Evolutionary conservation across 2,797 vertebrate genomes (phyloP), one percentile per base, ranked within the genome.

Genomic region (Gymnodraco acuticeps): DNA sequence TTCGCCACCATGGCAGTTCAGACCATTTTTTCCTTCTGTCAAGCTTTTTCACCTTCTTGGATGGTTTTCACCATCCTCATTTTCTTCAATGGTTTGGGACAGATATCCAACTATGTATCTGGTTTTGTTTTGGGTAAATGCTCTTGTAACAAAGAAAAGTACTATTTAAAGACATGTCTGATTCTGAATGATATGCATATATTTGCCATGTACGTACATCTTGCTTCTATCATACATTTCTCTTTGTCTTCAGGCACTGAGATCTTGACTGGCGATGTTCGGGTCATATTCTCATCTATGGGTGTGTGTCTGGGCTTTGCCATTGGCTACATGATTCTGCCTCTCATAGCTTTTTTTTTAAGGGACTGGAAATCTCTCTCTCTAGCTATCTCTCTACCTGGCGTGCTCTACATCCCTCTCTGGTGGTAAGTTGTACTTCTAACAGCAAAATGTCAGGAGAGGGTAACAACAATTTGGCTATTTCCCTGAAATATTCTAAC

Each of bases 91-190:
- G 96, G 96, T 78, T 89, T 97, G 88, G 96, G 96, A 27, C 95
- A 96, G 87, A 95, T 96, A 45, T 96, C 96, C 45, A 97, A 97
- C 92, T 97, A 95, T 19, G 93, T 97, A 74, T 93, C 96, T 73
- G 96, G 95, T 0, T 96, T 96, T 89, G 96, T 97, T 82, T 92
- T 97, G 51, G 96, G 96, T 97, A 79, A 19, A 27, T 27, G 3
- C 23, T 27, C 23, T 27, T 27, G 23, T 27, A 27, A 27, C 23
- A 27, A 27, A 27, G 23, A 27, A 27, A 27, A 27, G 23, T 27
- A 27, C 23, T 27, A 27, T 27, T 27, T 27, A 27, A 27, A 27
- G 23, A 27, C 23, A 27, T 27, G 23, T 27, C 23, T 27, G 23
- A 27, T 27, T 27, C 23, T 27, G 23, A 27, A 27, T 27, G 23